These are phyloP conservation scores for Scrobipalpa atriplicella DNA, from an alignment of 2,888 invertebrate species.

Conservation along the genomic window DNA sequence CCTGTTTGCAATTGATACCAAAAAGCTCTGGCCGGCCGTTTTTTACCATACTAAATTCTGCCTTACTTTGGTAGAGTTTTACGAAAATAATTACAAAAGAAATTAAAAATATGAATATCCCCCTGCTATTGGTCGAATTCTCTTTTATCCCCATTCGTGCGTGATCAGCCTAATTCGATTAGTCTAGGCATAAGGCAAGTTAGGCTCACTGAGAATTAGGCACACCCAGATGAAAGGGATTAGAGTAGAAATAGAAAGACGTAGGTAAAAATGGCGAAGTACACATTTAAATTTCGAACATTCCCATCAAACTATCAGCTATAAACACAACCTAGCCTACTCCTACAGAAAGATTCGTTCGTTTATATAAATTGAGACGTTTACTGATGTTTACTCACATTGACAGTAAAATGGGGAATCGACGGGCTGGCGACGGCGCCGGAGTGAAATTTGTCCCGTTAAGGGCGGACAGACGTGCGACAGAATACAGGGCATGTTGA, in stretches of 20 bases:
- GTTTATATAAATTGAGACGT: conserved; percentile 68
- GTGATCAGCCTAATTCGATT: no score
- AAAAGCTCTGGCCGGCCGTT: not conserved
- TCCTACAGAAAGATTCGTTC: not conserved
- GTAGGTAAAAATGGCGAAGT: no score
- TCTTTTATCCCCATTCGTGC: no score
- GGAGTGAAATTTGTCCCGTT: conserved; percentile 73
- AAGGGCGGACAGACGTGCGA: conserved; percentile 46
- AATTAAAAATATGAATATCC: no score
- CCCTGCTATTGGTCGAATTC: no score
- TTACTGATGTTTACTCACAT: conserved; percentile 75
- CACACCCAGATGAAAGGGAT: no score
- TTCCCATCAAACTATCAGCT: conserved; percentile 20
- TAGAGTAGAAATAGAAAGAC: no score
- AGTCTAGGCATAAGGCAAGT: no score
- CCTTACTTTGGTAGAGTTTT: no score
- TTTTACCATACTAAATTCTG: no score
- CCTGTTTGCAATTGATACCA: conserved; percentile 3
- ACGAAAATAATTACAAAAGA: no score
- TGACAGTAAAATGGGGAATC: conserved; percentile 73
- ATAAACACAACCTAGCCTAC: conserved; percentile 36
- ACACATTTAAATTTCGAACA: conserved; percentile 9
- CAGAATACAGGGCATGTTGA: not conserved
- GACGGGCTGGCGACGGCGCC: conserved; percentile 60
- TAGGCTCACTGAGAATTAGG: no score